Evolutionary conservation across 2,888 invertebrate species (phyloP), one percentile per base, ranked within the genome.

Genomic region (Vanessa cardui): DNA sequence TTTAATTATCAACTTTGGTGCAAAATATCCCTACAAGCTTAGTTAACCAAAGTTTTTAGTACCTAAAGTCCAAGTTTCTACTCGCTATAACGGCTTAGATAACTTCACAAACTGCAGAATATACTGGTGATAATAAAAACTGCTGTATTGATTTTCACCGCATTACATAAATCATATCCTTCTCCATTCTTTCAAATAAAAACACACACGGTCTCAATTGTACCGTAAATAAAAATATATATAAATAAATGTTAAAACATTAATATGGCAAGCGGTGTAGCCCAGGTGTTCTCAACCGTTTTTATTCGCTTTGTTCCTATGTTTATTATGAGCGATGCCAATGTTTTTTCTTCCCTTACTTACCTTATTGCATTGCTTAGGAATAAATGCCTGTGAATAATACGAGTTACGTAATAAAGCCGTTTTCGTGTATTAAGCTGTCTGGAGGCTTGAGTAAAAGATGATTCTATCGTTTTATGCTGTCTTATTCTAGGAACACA

Each of bases 301-400:
- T 77, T 78, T 77, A 78, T 77, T 77, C 76, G 77, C 76, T 76
- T 77, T 77, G 75, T 77, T 76, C 71, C 67, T 66, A 64, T 52
- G 77, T 75, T 78, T 77, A 79, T 80, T 79, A 80, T 80, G 80
- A 78, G 73, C 75, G 73, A 77, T 78, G 74, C 64, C 60, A 65
- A 71, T 70, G 69, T 73, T 72, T 69, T 68, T 59, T 70, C 72
- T 52, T 61, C 52, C 67, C 60, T 71, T 71, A 74, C 71, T 52
- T 61, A 61, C 67, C 58, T 72, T 72, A 75, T 75, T 74, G 72
- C 74, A 70, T 70, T 64, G 72, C 64, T 64, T 62, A 44, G 18
- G 68, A 66, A 75, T 68, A 72, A 69, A 72, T 72, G 66, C 69
- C 56, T 45, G 63, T 21, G 52, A 60, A 68, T 67, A 65, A 68